Evolutionary conservation across 1,140 invertebrate genomes (phyloP).

Genomic region (Apis dorsata): DNA sequence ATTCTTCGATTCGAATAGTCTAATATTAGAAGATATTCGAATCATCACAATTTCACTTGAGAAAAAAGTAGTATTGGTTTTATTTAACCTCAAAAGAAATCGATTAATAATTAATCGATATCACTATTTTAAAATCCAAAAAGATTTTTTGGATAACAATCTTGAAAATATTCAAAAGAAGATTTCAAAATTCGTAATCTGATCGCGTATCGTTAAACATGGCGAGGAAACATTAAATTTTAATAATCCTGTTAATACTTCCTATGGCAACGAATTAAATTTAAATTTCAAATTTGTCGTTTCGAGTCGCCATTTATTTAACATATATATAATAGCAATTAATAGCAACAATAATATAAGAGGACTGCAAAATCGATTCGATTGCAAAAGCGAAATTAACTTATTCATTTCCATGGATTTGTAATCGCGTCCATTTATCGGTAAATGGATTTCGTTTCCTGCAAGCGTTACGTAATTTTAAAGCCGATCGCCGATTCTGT

Average conservation of each 20-base stretch:
- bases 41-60: too few relatives aligned
- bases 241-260: not conserved
- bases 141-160: too few relatives aligned
- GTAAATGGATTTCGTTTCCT: not conserved
- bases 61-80: too few relatives aligned
- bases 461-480: constrained; percentile 16
- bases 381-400: not conserved
- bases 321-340: not conserved
- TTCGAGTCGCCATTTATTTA: not conserved
- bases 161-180: too few relatives aligned
- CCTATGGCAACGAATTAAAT: not conserved
- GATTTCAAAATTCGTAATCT: too few relatives aligned
- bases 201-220: too few relatives aligned
- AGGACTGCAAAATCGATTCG: not conserved
- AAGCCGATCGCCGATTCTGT: not conserved
- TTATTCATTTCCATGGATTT: not conserved
- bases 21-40: too few relatives aligned
- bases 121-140: too few relatives aligned
- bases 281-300: not conserved
- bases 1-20: too few relatives aligned
- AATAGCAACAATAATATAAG: too few relatives aligned
- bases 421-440: not conserved
- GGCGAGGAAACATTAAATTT: not conserved
- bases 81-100: too few relatives aligned
- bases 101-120: too few relatives aligned